Evolutionary conservation across 2,888 invertebrate species (phyloP).

Genomic region (Gryllus longicercus): DNA sequence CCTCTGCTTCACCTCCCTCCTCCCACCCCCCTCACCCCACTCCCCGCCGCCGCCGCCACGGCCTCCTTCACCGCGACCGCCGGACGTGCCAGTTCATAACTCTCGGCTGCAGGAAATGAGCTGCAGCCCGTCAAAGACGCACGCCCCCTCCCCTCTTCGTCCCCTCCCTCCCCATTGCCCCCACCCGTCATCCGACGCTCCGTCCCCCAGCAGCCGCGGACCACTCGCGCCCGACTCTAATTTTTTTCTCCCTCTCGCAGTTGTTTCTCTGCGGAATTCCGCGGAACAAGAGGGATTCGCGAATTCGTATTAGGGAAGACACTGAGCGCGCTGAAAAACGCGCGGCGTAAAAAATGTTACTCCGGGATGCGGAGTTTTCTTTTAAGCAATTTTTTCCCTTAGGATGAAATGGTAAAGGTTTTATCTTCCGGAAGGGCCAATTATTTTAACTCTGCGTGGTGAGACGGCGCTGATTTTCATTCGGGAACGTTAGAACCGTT

Average conservation of each 20-base stretch:
- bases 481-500: no score
- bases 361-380: no score
- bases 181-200: not conserved
- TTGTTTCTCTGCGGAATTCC: not conserved
- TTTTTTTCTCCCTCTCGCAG: not conserved
- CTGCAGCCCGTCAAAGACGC: not conserved
- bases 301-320: not conserved
- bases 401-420: no score
- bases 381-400: no score
- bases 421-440: no score
- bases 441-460: no score
- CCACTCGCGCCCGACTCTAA: not conserved
- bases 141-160: not conserved
- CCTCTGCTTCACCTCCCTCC: not conserved
- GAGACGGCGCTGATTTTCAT: no score
- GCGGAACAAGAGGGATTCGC: not conserved
- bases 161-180: not conserved
- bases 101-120: not conserved
- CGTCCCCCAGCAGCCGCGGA: not conserved
- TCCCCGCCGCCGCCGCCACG: not conserved
- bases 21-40: no score
- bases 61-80: not conserved
- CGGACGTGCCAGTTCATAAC: constrained; percentile 1
- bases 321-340: no score
- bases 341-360: no score